Conservation (phyloP, 2,888 invertebrate genomes). For the Subacronicta megacephala region DNA sequence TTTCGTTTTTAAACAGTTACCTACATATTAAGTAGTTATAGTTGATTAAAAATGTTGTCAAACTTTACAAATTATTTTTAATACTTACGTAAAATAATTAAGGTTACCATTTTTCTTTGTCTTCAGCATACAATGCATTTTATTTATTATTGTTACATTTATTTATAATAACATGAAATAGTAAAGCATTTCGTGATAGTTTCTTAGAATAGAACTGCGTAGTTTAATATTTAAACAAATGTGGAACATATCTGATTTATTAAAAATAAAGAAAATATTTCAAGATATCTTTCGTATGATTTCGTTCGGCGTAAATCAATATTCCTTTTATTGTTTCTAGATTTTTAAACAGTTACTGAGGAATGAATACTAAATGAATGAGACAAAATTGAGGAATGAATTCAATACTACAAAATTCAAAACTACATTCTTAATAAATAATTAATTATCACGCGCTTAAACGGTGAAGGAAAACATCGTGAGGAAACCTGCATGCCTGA, state of each 20-base stretch:
- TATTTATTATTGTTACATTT: constrained; percentile 53
- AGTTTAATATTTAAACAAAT: constrained; percentile 48
- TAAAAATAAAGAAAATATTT: constrained; percentile 54
- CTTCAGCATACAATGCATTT: constrained; percentile 69
- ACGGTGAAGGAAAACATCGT: too few relatives aligned
- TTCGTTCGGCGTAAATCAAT: constrained; percentile 2
- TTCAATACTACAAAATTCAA: too few relatives aligned
- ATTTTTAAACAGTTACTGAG: constrained; percentile 42
- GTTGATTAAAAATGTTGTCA: constrained; percentile 1
- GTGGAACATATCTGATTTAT: constrained; percentile 60
- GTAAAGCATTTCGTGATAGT: constrained; percentile 68
- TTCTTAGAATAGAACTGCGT: constrained; percentile 61
- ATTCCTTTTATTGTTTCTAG: constrained; percentile 9
- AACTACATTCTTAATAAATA: too few relatives aligned
- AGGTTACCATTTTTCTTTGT: constrained; percentile 29
- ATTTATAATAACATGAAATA: constrained; percentile 43
- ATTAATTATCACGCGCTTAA: too few relatives aligned
- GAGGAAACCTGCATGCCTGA: too few relatives aligned
- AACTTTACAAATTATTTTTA: constrained; percentile 15
- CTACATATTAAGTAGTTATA: neutral
- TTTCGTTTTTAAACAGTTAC: neutral
- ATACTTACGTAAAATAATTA: constrained; percentile 24
- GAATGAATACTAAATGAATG: too few relatives aligned
- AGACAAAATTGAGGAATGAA: too few relatives aligned
- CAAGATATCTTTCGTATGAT: constrained; percentile 13